Conservation (phyloP, 2,888 invertebrate species). For the Hydraecia micacea region DNA sequence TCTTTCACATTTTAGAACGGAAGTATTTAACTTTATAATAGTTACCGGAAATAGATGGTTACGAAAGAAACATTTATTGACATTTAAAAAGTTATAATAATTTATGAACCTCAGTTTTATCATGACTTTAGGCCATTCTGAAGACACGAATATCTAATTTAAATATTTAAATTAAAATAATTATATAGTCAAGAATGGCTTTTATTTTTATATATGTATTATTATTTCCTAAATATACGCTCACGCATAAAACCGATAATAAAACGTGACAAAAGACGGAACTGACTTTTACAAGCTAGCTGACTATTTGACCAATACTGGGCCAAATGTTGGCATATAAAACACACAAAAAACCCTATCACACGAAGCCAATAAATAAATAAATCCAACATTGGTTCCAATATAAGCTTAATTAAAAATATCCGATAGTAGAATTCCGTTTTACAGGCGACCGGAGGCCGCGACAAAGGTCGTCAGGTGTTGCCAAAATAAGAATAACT, state of each 20-base stretch:
- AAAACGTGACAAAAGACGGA: constrained; percentile 29
- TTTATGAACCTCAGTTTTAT: constrained; percentile 32
- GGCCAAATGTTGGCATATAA: constrained; percentile 4
- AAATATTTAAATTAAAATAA: constrained; percentile 28
- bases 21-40: constrained; percentile 27
- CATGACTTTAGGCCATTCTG: constrained; percentile 14
- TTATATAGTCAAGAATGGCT: constrained; percentile 6
- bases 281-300: constrained; percentile 23
- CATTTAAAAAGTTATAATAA: constrained; percentile 51
- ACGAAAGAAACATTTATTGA: constrained; percentile 46
- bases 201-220: not conserved
- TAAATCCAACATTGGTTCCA: constrained; percentile 43
- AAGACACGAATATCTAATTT: constrained; percentile 23
- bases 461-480: constrained; percentile 83
- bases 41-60: constrained; percentile 33
- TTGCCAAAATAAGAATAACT: constrained; percentile 79
- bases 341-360: not conserved
- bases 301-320: constrained; percentile 10
- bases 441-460: constrained; percentile 67
- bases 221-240: constrained; percentile 13
- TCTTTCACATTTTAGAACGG: constrained; percentile 25
- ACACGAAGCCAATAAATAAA: constrained; percentile 26
- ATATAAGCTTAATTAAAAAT: constrained; percentile 51
- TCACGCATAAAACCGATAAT: not conserved
- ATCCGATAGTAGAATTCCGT: constrained; percentile 45